These are phyloP conservation scores for Anastrepha obliqua DNA, from an alignment of 1,140 invertebrate genomes.

Conservation along the genomic window DNA sequence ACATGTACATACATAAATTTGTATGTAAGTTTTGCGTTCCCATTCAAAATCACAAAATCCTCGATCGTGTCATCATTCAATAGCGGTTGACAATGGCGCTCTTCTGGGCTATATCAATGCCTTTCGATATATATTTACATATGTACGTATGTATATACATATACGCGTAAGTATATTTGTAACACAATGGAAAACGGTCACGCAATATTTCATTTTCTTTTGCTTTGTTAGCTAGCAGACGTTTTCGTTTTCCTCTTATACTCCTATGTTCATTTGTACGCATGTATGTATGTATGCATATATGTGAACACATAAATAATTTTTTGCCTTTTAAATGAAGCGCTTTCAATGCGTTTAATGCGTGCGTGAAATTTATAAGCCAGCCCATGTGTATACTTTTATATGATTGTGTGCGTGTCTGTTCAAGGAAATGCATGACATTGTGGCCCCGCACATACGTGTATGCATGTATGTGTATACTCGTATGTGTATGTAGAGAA, in stretches of 20 bases:
- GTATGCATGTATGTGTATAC: neutral
- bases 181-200: neutral
- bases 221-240: neutral
- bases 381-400: neutral
- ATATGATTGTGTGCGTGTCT: neutral
- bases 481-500: neutral
- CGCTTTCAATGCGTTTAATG: constrained; percentile 34
- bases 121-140: neutral
- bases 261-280: neutral
- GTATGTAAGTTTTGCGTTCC: neutral
- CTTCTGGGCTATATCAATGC: neutral
- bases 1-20: too few relatives aligned
- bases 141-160: neutral
- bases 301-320: neutral
- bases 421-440: too few relatives aligned
- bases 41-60: neutral
- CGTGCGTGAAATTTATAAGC: constrained; percentile 8
- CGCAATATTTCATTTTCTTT: constrained; percentile 22
- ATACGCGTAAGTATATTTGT: neutral
- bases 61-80: neutral
- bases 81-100: neutral
- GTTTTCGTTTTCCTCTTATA: neutral
- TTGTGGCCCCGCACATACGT: neutral
- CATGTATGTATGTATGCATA: neutral
- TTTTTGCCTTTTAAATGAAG: constrained; percentile 31